phyloP scores from a whole-genome alignment of 2,888 invertebrate genomes.

The Pollenia angustigena region DNA sequence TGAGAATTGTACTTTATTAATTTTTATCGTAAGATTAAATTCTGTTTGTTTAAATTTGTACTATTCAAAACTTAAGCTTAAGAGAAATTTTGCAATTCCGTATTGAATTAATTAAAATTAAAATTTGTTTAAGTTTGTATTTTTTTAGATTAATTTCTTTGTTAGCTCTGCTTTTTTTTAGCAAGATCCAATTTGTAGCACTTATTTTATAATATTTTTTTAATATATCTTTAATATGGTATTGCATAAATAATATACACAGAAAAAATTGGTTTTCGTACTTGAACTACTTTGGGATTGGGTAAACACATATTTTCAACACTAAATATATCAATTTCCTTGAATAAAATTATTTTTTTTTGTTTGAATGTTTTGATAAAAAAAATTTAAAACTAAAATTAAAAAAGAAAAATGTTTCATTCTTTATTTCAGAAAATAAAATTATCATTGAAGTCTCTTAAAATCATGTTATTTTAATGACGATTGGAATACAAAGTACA shows the following conservation, averaged over 20 bases:
- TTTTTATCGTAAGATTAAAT: too few relatives aligned
- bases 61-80: background rate
- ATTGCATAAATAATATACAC: constrained; percentile 1
- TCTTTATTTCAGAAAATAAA: background rate
- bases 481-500: constrained; percentile 4
- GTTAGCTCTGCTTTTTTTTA: constrained; percentile 50
- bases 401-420: background rate
- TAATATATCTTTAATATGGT: constrained; percentile 21
- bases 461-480: constrained; percentile 37
- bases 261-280: constrained; percentile 14
- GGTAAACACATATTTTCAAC: background rate
- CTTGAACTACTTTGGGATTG: constrained; percentile 35
- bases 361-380: background rate
- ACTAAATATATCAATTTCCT: constrained; percentile 26
- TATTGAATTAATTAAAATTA: background rate
- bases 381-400: background rate
- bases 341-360: background rate
- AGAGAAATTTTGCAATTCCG: background rate
- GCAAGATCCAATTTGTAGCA: constrained; percentile 8
- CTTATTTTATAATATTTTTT: background rate
- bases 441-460: constrained; percentile 59
- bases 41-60: too few relatives aligned
- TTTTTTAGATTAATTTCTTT: constrained; percentile 51
- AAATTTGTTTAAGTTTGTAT: background rate
- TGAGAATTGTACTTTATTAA: too few relatives aligned